Base-by-base conservation (phyloP, 2,888 invertebrate genomes). In the Euzetes globulus region DNA sequence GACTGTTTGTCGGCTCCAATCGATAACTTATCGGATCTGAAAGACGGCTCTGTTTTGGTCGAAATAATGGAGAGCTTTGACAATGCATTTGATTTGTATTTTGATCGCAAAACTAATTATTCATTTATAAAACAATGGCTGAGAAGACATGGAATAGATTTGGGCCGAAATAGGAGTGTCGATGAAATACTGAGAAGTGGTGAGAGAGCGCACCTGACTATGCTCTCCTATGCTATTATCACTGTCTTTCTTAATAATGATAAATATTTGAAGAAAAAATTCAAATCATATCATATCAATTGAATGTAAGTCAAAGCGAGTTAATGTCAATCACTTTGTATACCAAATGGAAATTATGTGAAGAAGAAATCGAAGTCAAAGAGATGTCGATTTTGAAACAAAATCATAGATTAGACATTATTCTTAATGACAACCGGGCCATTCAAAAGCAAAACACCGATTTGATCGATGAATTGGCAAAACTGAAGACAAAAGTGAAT, bases 11-110 rank as follows among this genome's bases (percentile, higher is more conserved):
- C 74, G n/a, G 11, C 74, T 19, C 70, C 74, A 37, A 55, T 74
- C 15, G 33, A 55, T 15, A 70, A 52, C 29, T 19, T 74, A 17
- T 52, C 37, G 9, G 45, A 74, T 33, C 22, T 74, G 25, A 50
- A 47, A n/a, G 74, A 74, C 70, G 74, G 74, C 9, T 27, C 52
- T 27, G 70, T 70, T 41, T 60, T 74, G 4, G 70, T 70, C 0
- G 74, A 74, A 52, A 58, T 74, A 15, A 70, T 74, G 33, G 74
- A 74, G 50, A 70, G 29, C n/a, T 74, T 74, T 71, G 74, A 74
- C 19, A 71, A 74, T 29, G 41, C 70, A 13, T 50, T 74, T 65
- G 65, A 41, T 19, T n/a, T 65, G 11, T 65, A 65, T 19, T 37
- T 19, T 65, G 41, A 65, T 19, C 33, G 65, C 19, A 41, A 65